Percentiles rank a stretch among this genome's conserved stretches.
Evolutionary conservation across 1,140 invertebrate species (phyloP).

Genomic region (Drosophila triauraria): DNA sequence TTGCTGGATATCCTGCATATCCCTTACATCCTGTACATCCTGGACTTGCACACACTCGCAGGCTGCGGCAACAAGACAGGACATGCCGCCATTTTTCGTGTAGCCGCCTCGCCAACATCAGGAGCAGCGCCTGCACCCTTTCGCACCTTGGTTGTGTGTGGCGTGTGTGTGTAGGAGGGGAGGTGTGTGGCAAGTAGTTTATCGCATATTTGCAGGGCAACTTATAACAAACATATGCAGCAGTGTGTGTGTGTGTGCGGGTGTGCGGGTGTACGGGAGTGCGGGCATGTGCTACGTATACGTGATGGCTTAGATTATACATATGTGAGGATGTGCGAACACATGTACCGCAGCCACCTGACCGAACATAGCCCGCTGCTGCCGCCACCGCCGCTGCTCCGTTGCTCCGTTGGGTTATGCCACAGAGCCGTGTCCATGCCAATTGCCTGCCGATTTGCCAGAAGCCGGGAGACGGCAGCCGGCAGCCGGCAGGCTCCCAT

Average conservation of each 20-base stretch:
- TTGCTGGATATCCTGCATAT: conserved; percentile 1
- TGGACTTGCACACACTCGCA: background rate
- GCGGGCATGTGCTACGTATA: conserved; percentile 5
- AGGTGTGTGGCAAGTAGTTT: conserved; percentile 69
- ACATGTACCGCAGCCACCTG: conserved; percentile 47
- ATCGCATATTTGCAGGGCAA: conserved; percentile 74
- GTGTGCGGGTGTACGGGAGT: conserved; percentile 14
- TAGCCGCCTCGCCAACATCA: conserved; percentile 18
- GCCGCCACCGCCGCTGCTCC: background rate
- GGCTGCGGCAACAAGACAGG: conserved; percentile 51
- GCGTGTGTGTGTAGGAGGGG: background rate
- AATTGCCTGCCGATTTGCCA: conserved; percentile 49
- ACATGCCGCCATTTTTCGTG: conserved; percentile 67
- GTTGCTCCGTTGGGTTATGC: background rate
- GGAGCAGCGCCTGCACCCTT: conserved; percentile 11
- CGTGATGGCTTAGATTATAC: conserved; percentile 54
- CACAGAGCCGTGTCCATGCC: conserved; percentile 16
- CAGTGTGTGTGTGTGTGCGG: conserved; percentile 24
- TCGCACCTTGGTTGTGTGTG: conserved; percentile 10
- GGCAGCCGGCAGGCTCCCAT: background rate
- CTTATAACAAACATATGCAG: conserved; percentile 76
- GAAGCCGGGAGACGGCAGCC: background rate
- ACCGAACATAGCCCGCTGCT: conserved; percentile 1
- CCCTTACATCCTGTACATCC: no score
- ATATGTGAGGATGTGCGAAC: conserved; percentile 19